A percentile compares a stretch with the other conserved stretches of the same genome.
These are phyloP conservation scores for Argynnis bischoffii DNA, from an alignment of 2,888 invertebrate species.

Conservation along the genomic window DNA sequence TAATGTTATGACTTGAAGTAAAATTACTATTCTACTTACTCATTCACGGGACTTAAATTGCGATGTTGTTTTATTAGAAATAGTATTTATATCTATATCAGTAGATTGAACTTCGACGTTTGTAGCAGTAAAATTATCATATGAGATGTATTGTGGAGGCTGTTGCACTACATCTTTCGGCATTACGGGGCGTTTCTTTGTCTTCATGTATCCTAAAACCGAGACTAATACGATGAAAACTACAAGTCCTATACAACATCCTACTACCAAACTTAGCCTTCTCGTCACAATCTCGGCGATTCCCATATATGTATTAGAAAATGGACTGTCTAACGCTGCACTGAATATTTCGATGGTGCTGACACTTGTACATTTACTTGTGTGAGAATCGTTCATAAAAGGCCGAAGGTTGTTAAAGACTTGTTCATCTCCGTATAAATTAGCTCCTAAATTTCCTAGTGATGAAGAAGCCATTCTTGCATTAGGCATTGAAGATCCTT, in stretches of 20 bases:
- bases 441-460: conserved; percentile 59
- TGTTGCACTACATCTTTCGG: conserved; percentile 87
- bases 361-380: conserved; percentile 89
- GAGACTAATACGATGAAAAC: conserved; percentile 92
- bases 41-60: conserved; percentile 39
- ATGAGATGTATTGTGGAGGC: conserved; percentile 91
- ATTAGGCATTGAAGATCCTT: conserved; percentile 72
- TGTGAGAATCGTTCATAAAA: conserved; percentile 85
- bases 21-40: neutral
- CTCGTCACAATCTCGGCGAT: conserved; percentile 90
- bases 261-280: conserved; percentile 91
- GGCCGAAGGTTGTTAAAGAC: conserved; percentile 70
- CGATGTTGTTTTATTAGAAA: conserved; percentile 68
- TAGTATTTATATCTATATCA: conserved; percentile 75
- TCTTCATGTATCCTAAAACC: conserved; percentile 91
- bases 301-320: conserved; percentile 85
- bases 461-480: conserved; percentile 75
- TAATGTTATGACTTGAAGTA: no score
- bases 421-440: conserved; percentile 83
- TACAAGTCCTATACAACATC: conserved; percentile 92
- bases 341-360: conserved; percentile 88
- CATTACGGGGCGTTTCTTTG: conserved; percentile 90
- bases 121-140: conserved; percentile 77
- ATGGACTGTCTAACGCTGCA: conserved; percentile 80
- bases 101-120: conserved; percentile 68